These are phyloP conservation scores for Hydra vulgaris DNA, from an alignment of 30 jellyfish, hydroid and myxozoan species.

Conservation along the genomic window DNA sequence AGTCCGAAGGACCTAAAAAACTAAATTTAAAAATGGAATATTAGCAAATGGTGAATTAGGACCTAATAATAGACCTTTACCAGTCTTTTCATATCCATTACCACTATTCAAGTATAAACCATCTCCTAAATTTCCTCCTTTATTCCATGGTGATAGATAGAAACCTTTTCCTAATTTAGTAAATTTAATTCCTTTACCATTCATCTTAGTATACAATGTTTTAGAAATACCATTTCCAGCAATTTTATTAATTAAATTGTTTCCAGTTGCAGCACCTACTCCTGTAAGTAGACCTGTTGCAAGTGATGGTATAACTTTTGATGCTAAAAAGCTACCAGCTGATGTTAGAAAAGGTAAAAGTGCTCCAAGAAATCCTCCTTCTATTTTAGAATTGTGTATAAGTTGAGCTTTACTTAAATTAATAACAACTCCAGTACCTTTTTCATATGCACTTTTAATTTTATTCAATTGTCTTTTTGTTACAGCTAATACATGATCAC, in stretches of 20 bases:
- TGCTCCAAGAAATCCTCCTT: not conserved
- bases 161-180: not conserved
- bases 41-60: not conserved
- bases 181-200: not conserved
- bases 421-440: not conserved
- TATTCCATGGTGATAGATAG: not conserved
- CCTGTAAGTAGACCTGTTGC: not conserved
- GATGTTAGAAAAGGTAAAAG: not conserved
- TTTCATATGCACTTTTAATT: not conserved
- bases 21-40: not conserved
- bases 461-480: not conserved
- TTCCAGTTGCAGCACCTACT: not conserved
- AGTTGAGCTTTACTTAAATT: not conserved
- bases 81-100: not conserved
- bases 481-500: not conserved
- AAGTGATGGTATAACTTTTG: not conserved
- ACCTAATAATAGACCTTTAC: not conserved
- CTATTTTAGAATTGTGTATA: not conserved
- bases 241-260: no score
- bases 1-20: not conserved
- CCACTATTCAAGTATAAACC: not conserved
- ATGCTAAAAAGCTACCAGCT: not conserved
- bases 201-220: not conserved
- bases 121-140: not conserved
- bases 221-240: not conserved